Evolutionary conservation across 2,797 vertebrate species (phyloP).

Genomic region (Uromys caudimaculatus): DNA sequence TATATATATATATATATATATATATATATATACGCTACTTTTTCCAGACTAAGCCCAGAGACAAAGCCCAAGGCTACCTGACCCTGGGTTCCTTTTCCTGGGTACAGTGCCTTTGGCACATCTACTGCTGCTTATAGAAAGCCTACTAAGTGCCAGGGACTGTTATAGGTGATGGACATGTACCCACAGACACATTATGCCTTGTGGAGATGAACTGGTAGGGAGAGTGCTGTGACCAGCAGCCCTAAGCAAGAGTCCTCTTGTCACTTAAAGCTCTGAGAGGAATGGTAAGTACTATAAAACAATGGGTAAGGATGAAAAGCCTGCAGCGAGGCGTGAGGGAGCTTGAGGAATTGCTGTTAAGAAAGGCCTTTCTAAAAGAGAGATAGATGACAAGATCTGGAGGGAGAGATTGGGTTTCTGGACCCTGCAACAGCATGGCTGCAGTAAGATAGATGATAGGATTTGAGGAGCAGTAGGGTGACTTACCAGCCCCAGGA

Average conservation of each 20-base stretch:
- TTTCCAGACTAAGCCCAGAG: not conserved
- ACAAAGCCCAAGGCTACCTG: not conserved
- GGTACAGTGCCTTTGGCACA: not conserved
- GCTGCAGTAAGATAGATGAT: not conserved
- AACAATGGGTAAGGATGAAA: too few species aligned
- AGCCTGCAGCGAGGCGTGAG: rapidly evolving
- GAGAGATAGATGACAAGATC: not conserved
- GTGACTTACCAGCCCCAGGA: rapidly evolving
- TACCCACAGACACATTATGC: too few species aligned
- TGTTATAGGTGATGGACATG: not conserved
- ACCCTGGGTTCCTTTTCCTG: not conserved
- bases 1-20: too few species aligned
- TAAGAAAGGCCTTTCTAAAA: not conserved
- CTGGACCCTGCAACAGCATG: rapidly evolving
- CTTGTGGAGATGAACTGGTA: not conserved
- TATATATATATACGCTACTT: too few species aligned
- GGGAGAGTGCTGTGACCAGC: too few species aligned
- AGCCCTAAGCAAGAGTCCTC: not conserved
- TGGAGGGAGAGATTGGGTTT: not conserved
- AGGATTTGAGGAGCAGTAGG: not conserved
- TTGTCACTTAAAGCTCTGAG: not conserved
- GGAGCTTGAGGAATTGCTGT: not conserved
- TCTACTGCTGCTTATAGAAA: not conserved
- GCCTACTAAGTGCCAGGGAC: not conserved
- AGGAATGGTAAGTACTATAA: not conserved